These are phyloP conservation scores for Pammene fasciana DNA, from an alignment of 2,888 invertebrate genomes.

Conservation along the genomic window DNA sequence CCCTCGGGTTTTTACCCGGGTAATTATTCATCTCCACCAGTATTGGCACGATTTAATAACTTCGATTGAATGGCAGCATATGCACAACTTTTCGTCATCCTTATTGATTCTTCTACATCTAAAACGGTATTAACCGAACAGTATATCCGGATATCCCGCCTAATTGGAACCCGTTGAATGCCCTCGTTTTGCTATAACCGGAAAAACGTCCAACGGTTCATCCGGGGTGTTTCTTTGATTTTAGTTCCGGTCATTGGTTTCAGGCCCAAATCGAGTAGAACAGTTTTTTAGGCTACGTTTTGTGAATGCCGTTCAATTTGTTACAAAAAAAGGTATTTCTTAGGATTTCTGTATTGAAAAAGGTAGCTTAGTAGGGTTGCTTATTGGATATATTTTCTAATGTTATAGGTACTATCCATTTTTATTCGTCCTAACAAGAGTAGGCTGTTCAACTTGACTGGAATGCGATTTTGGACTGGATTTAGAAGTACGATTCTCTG, in stretches of 20 bases:
- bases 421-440: too few relatives aligned
- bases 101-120: conserved; percentile 8
- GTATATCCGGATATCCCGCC: conserved; percentile 21
- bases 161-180: conserved; percentile 37
- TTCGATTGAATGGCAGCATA: background rate
- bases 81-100: conserved; percentile 1
- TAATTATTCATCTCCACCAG: too few relatives aligned
- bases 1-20: too few relatives aligned
- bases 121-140: conserved; percentile 5
- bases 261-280: conserved; percentile 11
- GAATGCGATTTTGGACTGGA: too few relatives aligned
- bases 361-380: background rate
- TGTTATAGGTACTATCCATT: too few relatives aligned
- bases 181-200: conserved; percentile 21
- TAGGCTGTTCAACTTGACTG: too few relatives aligned
- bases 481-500: too few relatives aligned
- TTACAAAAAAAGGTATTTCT: background rate
- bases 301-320: conserved; percentile 5
- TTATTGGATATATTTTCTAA: too few relatives aligned
- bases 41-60: too few relatives aligned
- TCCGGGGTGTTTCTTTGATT: conserved; percentile 23
- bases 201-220: conserved; percentile 14
- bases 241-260: conserved; percentile 27
- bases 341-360: background rate
- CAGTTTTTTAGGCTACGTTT: conserved; percentile 17